These are phyloP conservation scores for Ctenochaetus hawaiiensis DNA, from an alignment of 2,797 vertebrate species.

Conservation along the genomic window DNA sequence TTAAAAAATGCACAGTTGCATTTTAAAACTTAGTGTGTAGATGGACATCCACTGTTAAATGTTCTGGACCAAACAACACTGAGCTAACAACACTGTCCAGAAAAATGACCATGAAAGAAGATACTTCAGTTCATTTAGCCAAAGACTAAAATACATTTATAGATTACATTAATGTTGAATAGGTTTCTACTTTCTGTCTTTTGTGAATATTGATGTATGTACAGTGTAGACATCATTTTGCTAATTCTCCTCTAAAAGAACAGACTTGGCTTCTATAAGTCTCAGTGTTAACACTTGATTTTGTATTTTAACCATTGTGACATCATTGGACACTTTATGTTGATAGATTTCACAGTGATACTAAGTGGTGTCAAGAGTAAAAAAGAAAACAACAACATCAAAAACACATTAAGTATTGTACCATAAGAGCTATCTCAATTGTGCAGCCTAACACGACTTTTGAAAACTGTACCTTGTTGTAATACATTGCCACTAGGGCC, in stretches of 20 bases:
- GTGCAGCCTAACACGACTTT: conserved; percentile 22
- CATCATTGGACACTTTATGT: conserved; percentile 36
- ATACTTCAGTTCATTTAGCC: conserved; percentile 64
- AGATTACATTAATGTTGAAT: conserved; percentile 53
- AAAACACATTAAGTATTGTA: conserved; percentile 33
- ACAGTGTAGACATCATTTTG: conserved; percentile 39
- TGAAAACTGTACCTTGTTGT: conserved; percentile 11
- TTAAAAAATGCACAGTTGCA: conserved; percentile 39
- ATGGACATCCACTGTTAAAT: conserved; percentile 48
- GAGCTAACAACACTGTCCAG: conserved; percentile 50
- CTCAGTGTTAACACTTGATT: conserved; percentile 23
- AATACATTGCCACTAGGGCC: conserved; percentile 22
- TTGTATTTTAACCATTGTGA: conserved; percentile 23
- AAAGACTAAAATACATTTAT: conserved; percentile 64
- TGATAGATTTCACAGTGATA: conserved; percentile 30
- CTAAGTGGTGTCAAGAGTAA: conserved; percentile 30
- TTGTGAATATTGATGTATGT: conserved; percentile 61
- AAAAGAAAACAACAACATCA: conserved; percentile 21
- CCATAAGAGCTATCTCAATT: conserved; percentile 44
- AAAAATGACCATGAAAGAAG: conserved; percentile 39
- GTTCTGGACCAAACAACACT: conserved; percentile 60
- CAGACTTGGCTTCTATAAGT: conserved; percentile 10
- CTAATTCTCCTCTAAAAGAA: conserved; percentile 19
- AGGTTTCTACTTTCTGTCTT: conserved; percentile 58
- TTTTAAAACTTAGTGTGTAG: conserved; percentile 52